Evolutionary conservation across 2,113 vertebrate genomes (phyloP), one percentile per base, ranked within the genome.

Genomic region (Astatotilapia flaviijosephi): DNA sequence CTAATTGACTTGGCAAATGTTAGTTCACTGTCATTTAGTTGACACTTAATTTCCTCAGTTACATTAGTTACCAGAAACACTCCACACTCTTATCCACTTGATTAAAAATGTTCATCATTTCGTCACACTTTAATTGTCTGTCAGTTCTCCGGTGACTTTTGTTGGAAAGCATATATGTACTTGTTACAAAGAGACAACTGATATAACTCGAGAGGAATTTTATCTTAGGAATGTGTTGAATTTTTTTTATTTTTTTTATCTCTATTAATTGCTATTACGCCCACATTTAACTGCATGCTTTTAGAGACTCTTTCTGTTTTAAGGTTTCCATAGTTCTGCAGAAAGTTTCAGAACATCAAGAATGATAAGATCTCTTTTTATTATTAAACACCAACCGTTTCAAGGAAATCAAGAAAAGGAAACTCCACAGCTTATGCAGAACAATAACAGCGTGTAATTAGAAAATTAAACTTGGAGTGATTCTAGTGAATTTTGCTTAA

Each of bases 1-100:
- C 82, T 93, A 91, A 90, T 82, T 86, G 85, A 80, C 65, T 82
- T 7, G 2, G 80, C 83, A 88, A 82, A 89, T 28, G 7, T 90
- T 87, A 23, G 80, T 7, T 90, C 33, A 68, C 37, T 58, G 82
- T 86, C 81, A 70, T 53, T 62, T 62, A 17, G n/a, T 2, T 81
- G 40, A 81, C 42, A 15, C 60, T n/a, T 56, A 19, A 51, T 70
- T 87, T 82, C 81, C 33, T 85, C n/a, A 9, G 55, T 68, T 65
- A 49, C n/a, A 73, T 51, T 35, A 73, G 31, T 31, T 12, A 85
- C 62, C 62, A 84, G 13, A 60, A 15, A 5, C 53, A 60, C 68
- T 15, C 7, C 42, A n/a, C 37, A 40, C 60, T 53, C 37, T 37
- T 40, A 79, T 47, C 45, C 60, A 7, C 45, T 33, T 49, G 7